Conservation (phyloP, 2,797 vertebrate species). For the Myoxocephalus aenaeus region DNA sequence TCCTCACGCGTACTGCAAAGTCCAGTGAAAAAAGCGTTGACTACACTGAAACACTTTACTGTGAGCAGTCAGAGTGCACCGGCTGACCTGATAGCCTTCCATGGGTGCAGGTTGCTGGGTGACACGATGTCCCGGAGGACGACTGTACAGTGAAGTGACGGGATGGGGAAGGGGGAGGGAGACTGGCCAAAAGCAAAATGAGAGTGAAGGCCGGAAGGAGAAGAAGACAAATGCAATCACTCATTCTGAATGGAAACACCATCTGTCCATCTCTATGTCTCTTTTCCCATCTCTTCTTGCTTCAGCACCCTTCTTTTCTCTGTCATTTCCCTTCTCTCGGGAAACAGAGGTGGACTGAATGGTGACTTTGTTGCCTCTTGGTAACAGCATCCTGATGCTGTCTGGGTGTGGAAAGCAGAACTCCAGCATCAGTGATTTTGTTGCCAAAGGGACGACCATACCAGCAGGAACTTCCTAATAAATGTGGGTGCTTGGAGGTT, state of each 20-base stretch:
- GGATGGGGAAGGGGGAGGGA: background rate
- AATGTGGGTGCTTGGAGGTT: background rate
- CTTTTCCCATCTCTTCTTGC: background rate
- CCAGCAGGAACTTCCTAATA: conserved; percentile 53
- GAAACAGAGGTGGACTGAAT: conserved; percentile 66
- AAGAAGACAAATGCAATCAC: conserved; percentile 20
- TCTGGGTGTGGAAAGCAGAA: conserved; percentile 87
- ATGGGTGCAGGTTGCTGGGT: conserved; percentile 17
- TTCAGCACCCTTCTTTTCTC: background rate
- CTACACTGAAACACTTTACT: conserved; percentile 56
- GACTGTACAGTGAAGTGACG: background rate
- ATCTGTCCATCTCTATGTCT: conserved; percentile 68
- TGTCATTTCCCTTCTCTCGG: background rate
- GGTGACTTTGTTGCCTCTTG: conserved; percentile 81
- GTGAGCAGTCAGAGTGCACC: conserved; percentile 24
- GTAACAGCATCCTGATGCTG: conserved; percentile 94
- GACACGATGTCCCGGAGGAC: background rate
- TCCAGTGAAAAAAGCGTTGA: conserved; percentile 72
- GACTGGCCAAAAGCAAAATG: background rate
- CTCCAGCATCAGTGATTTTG: conserved; percentile 98
- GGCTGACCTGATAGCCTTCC: conserved; percentile 34
- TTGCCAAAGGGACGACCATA: conserved; percentile 86
- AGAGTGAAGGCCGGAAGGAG: background rate
- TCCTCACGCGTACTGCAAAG: conserved; percentile 58
- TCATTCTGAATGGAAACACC: conserved; percentile 64